Evolutionary conservation across 2,888 invertebrate genomes (phyloP).

Genomic region (Furcula furcula): DNA sequence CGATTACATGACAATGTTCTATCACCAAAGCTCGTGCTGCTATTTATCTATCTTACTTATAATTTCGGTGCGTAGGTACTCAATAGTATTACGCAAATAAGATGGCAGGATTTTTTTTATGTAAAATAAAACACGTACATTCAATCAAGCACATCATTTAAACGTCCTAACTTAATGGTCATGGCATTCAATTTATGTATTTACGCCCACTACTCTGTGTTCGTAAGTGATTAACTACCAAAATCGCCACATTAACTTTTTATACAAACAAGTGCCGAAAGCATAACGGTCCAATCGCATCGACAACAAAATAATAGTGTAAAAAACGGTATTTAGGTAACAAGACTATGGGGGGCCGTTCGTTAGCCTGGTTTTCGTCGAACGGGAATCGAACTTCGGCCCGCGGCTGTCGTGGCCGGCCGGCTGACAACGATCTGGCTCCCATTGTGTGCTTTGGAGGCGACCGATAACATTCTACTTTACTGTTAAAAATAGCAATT

Average conservation of each 20-base stretch:
- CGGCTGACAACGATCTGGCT: conserved; percentile 66
- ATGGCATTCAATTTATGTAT: conserved; percentile 1
- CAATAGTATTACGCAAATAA: background rate
- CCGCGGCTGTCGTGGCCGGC: conserved; percentile 55
- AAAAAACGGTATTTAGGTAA: conserved; percentile 54
- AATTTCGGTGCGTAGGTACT: too few species aligned
- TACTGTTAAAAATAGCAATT: conserved; percentile 50
- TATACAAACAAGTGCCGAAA: conserved; percentile 7
- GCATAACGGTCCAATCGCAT: conserved; percentile 23
- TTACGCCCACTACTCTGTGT: background rate
- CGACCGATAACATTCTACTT: conserved; percentile 62
- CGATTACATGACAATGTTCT: too few species aligned
- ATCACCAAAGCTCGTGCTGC: too few species aligned
- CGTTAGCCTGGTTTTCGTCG: conserved; percentile 68
- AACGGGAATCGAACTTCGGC: conserved; percentile 67
- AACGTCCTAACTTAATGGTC: conserved; percentile 1
- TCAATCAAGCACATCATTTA: conserved; percentile 2
- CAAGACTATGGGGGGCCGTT: conserved; percentile 50
- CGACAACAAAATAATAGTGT: conserved; percentile 31
- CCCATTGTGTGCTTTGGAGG: conserved; percentile 66
- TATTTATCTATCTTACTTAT: too few species aligned
- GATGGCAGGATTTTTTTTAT: background rate
- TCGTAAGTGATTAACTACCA: conserved; percentile 3
- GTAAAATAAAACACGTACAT: background rate
- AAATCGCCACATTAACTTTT: conserved; percentile 6